Evolutionary conservation across 2,888 invertebrate species (phyloP), one percentile per base, ranked within the genome.

Genomic region (Ectemnius lituratus): DNA sequence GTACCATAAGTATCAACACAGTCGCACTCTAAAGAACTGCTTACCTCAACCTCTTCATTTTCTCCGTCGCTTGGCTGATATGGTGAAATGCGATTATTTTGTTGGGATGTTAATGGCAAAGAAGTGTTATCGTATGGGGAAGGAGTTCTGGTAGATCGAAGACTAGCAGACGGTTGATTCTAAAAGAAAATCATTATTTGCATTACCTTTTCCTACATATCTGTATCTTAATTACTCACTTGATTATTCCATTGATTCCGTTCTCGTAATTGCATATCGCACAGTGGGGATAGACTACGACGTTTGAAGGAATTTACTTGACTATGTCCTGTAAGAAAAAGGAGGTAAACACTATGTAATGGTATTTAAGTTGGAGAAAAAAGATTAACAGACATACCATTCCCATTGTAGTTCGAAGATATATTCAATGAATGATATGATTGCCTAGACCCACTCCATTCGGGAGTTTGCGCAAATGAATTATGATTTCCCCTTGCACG

Each of bases 41-140:
- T 49, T 76, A 90, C 90, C 81, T 90, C 91, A 5, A 89, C 86
- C 88, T 91, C 90, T 76, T 90, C 89, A 27, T 81, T 88, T 76
- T 90, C 90, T 11, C 87, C 67, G 77, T 89, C 88, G 73, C 85
- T 89, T 61, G 86, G 84, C 73, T 85, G 83, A 75, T 88, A 88
- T 45, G 89, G 84, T 58, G 89, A 85, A 73, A 87, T 79, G 69
- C 88, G 82, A 73, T 79, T 80, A 79, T 75, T 80, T 65, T 86
- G 82, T 68, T 87, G 88, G 67, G 75, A 84, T 5, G 81, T 72
- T 62, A 86, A 82, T 66, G 89, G 71, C 5, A 16, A 52, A 52
- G n/a, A 4, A 52, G 83, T 64, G 68, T 81, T 84, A 68, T 89
- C 88, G 63, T 89, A 91, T 6, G 91, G 91, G 13, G 91, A 91